Evolutionary conservation across 2,888 invertebrate species (phyloP), one percentile per base, ranked within the genome.

Genomic region (Polyommatus iphigenia): DNA sequence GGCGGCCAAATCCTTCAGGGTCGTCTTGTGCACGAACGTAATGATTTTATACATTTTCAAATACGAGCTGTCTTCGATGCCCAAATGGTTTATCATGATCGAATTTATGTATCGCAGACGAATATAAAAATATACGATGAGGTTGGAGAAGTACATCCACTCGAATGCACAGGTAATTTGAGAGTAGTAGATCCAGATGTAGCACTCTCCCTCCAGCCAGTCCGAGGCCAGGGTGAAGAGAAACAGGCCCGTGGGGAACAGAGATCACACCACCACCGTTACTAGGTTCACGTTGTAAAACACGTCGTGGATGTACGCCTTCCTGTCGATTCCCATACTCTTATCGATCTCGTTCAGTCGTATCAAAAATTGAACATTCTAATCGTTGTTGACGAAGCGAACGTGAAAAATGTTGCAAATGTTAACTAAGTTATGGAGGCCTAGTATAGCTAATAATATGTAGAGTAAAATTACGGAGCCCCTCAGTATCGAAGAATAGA

Each of bases 341-440:
- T 88, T 85, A 76, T 91, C 90, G 3, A 91, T 84, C 80, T 87
- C 83, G 82, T 92, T 90, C 78, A 90, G 82, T 82, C 85, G 84
- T 0, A 90, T 81, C n/a, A 84, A 85, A 76, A 90, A 89, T 3
- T 84, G 82, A 0, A 85, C 84, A 80, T 90, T 91, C 1, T 79
- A 79, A 2, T 85, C 81, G 2, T 85, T 83, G 79, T 89, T 88
- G 4, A 84, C 41, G 59, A 91, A 91, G n/a, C 90, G 84, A 10
- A 85, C 83, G 76, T 90, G 85, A 57, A 89, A 81, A 1, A 87
- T 80, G 76, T 85, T 85, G 67, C 81, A 81, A 2, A 85, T 7
- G 76, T 82, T 88, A 0, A 82, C 79, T 29, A 80, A 20, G 10
- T 29, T 29, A 0, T 67, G 67, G 24, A 67, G 3, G 4, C 29